phyloP scores from a whole-genome alignment of 2,113 vertebrate genomes.

The Carettochelys insculpta region DNA sequence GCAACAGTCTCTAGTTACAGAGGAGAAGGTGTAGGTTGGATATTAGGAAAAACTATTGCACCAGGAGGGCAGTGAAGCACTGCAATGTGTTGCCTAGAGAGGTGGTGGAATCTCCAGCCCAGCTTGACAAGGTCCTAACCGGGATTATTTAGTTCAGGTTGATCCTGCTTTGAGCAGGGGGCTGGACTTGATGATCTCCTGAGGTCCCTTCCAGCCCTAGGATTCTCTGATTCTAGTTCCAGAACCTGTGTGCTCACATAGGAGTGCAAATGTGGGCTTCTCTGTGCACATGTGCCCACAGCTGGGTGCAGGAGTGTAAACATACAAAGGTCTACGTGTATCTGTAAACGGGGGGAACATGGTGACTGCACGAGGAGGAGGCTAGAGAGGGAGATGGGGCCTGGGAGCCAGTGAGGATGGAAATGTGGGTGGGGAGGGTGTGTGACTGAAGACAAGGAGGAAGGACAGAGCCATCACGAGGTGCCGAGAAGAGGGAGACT shows the following conservation, averaged over 20 bases:
- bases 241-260: not conserved
- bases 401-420: not conserved
- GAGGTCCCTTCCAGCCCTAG: too few relatives aligned
- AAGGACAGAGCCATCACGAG: not conserved
- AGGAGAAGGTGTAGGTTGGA: too few relatives aligned
- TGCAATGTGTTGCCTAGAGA: too few relatives aligned
- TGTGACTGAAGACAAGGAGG: not conserved
- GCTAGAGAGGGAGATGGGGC: not conserved
- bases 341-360: fast-evolving
- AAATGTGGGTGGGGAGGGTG: not conserved
- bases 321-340: fast-evolving
- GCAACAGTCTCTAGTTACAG: too few relatives aligned
- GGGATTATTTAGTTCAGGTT: too few relatives aligned
- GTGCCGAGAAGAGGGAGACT: not conserved
- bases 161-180: too few relatives aligned
- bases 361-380: not conserved
- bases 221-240: too few relatives aligned
- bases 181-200: too few relatives aligned
- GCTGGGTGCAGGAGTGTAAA: not conserved
- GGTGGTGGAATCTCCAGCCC: too few relatives aligned
- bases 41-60: too few relatives aligned
- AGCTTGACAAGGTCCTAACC: too few relatives aligned
- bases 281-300: not conserved
- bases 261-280: fast-evolving
- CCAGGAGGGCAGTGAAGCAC: too few relatives aligned